Evolutionary conservation across 2,113 vertebrate species (phyloP).

Genomic region (Nematolebias whitei): DNA sequence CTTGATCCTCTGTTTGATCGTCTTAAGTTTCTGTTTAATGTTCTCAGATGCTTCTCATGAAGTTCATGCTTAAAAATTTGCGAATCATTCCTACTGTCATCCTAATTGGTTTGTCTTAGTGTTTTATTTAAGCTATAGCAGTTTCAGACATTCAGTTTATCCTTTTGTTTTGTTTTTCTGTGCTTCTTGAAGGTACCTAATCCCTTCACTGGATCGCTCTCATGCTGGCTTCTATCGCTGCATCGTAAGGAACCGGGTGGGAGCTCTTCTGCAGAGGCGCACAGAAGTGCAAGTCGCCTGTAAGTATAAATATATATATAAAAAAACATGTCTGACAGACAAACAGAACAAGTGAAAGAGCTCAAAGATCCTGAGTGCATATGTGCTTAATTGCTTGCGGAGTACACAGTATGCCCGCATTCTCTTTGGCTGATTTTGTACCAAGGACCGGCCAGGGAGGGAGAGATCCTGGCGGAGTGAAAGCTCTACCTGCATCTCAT

Average conservation of each 20-base stretch:
- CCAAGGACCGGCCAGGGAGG: constrained; percentile 51
- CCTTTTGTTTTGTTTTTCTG: constrained; percentile 19
- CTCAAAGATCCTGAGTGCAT: constrained; percentile 12
- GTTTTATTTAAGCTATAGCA: neutral
- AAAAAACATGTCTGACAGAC: neutral
- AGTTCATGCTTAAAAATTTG: constrained; percentile 2
- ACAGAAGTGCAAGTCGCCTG: constrained; percentile 98
- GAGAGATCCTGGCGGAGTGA: constrained; percentile 65
- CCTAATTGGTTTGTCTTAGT: constrained; percentile 15
- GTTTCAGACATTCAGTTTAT: constrained; percentile 12
- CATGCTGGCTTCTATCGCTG: constrained; percentile 97
- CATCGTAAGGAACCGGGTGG: constrained; percentile 94
- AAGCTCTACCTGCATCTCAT: constrained; percentile 68
- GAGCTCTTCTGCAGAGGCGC: constrained; percentile 92
- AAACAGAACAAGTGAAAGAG: constrained; percentile 16
- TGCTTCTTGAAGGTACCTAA: constrained; percentile 88
- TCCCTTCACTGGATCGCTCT: constrained; percentile 92
- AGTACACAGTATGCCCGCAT: constrained; percentile 40
- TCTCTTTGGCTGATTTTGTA: constrained; percentile 57
- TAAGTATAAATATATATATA: constrained; percentile 85
- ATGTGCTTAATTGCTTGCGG: constrained; percentile 25
- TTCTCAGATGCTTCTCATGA: neutral
- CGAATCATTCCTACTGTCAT: constrained; percentile 15
- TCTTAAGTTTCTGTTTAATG: constrained; percentile 39
- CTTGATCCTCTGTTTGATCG: constrained; percentile 59